Base-by-base conservation (phyloP, 2,888 invertebrate genomes). In the Tetranychus piercei region DNA sequence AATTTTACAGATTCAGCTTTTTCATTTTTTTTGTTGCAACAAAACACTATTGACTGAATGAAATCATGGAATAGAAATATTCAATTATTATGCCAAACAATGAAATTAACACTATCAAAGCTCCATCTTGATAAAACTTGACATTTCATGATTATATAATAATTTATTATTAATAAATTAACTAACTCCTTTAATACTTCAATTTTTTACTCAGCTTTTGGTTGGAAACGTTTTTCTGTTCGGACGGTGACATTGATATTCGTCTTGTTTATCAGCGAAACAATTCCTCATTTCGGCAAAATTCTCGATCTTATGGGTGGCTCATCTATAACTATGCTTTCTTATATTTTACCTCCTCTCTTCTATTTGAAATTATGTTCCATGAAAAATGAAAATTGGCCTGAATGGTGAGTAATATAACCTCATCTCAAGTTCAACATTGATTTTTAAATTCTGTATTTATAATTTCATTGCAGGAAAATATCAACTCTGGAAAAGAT, bases 251-350 rank as follows among this genome's bases (percentile, higher is more conserved):
- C 92, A 18, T 86, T 91, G 15, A 84, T 87, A 0, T 78, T 89
- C 3, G 89, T 89, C 0, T 87, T 93, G 7, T 86, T 90, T 45
- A 84, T 92, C 3, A 91, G 90, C 0, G 91, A 91, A 82, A 86
- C 89, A 0, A 88, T 93, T 0, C 92, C 94, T 1, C 86, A 89
- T 78, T 92, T 94, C 81, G 92, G 92, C 80, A 84, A 91, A 23
- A 89, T 93, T 15, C 89, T 93, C 88, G 88, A 91, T 1, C 83
- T 93, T 0, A 87, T 93, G 11, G 93, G 94, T 0, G 92, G 91
- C 6, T 89, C 90, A 0, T 85, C 93, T 6, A 89, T 89, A 0
- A 90, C 91, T 0, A 90, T 92, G 0, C 83, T 92, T 18, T 89
- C 92, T 79, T 93, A 92, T 78, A 86, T 94, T 76, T 86, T 91